Percentiles rank a stretch among this genome's conserved stretches.
phyloP scores from a whole-genome alignment of 2,113 vertebrate genomes.

The Cebus imitator region DNA sequence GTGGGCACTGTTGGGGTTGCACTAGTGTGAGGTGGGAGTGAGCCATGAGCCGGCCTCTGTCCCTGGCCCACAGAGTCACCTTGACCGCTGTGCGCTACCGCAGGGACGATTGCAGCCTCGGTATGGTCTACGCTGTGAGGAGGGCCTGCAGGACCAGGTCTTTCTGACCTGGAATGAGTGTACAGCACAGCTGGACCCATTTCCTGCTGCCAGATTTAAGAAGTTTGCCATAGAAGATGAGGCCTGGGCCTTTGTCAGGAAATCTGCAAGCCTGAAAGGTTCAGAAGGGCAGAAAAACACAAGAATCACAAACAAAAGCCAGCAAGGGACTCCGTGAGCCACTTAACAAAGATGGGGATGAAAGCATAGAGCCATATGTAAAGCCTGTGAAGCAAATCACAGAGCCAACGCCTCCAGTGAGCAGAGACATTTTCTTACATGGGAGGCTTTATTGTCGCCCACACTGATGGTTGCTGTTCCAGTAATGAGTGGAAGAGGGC shows the following conservation, averaged over 20 bases:
- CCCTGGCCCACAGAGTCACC: neutral
- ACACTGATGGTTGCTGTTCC: neutral
- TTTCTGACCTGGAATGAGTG: constrained; percentile 88
- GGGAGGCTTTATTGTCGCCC: neutral
- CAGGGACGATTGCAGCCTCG: neutral
- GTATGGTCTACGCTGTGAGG: neutral
- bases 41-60: neutral
- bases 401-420: neutral
- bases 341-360: rapidly evolving
- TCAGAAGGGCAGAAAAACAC: constrained; percentile 23
- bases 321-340: constrained; percentile 71
- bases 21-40: neutral
- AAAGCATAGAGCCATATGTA: neutral
- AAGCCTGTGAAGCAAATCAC: constrained; percentile 83
- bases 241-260: constrained; percentile 91
- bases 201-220: constrained; percentile 90
- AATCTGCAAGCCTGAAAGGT: neutral
- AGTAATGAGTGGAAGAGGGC: neutral
- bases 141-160: neutral
- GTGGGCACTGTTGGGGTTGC: too few relatives aligned
- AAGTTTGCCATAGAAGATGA: constrained; percentile 93
- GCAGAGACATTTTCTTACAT: constrained; percentile 87
- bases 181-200: constrained; percentile 90
- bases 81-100: neutral
- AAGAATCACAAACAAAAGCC: neutral